Conservation (phyloP, 2,113 vertebrate species). For the Peucedramus taeniatus region DNA sequence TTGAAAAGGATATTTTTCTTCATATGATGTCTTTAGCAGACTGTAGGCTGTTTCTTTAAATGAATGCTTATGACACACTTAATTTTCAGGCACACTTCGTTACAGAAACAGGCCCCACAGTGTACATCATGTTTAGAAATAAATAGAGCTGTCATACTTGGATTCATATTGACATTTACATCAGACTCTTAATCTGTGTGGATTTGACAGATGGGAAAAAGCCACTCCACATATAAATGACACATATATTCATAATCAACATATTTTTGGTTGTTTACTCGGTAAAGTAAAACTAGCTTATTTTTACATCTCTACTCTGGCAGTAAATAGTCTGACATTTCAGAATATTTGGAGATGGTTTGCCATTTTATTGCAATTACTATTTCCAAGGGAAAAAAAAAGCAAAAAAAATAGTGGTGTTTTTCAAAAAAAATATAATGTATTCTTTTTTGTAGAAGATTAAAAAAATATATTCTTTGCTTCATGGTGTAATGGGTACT, state of each 20-base stretch:
- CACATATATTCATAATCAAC: slow-evolving; percentile 53
- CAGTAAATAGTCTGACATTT: slow-evolving; percentile 30
- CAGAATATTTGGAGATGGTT: background rate
- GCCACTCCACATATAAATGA: slow-evolving; percentile 16
- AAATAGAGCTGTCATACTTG: slow-evolving; percentile 56
- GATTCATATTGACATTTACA: slow-evolving; percentile 56
- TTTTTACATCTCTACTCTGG: background rate
- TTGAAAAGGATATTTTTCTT: slow-evolving; percentile 28
- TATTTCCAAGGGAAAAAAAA: slow-evolving; percentile 2
- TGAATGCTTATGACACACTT: slow-evolving; percentile 14
- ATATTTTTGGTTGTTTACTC: slow-evolving; percentile 26
- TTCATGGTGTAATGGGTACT: slow-evolving; percentile 13
- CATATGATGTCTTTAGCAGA: slow-evolving; percentile 21
- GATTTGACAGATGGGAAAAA: slow-evolving; percentile 40
- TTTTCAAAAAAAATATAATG: background rate
- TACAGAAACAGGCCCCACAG: background rate
- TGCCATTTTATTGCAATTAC: background rate
- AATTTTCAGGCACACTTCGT: slow-evolving; percentile 21
- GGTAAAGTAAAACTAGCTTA: slow-evolving; percentile 26
- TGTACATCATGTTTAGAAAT: slow-evolving; percentile 40
- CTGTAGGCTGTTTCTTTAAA: slow-evolving; percentile 48
- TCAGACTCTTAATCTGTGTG: slow-evolving; percentile 38
- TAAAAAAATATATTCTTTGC: background rate
- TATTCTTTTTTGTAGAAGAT: background rate
- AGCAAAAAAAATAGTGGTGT: background rate